These are phyloP conservation scores for Phoxinus dragarum DNA, from an alignment of 2,797 vertebrate genomes.

Conservation along the genomic window DNA sequence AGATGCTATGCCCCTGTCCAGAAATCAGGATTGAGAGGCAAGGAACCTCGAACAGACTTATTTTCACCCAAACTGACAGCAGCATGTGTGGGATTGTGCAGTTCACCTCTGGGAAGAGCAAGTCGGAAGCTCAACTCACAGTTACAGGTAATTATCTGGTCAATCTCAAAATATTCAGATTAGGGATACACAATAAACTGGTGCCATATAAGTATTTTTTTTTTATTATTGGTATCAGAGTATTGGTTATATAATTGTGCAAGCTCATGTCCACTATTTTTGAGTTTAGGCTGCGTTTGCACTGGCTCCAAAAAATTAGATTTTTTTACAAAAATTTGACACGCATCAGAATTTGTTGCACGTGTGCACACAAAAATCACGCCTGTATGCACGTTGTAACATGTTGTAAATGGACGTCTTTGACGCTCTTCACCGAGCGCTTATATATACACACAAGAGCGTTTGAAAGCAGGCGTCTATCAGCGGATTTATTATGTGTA, in stretches of 20 bases:
- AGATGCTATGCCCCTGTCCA: constrained; percentile 76
- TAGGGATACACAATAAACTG: too few relatives aligned
- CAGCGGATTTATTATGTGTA: too few relatives aligned
- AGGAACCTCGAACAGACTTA: constrained; percentile 85
- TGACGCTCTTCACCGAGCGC: too few relatives aligned
- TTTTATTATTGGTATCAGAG: background rate
- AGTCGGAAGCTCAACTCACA: constrained; percentile 84
- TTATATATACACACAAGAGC: too few relatives aligned
- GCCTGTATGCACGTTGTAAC: too few relatives aligned
- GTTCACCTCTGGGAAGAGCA: constrained; percentile 93
- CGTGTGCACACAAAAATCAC: too few relatives aligned
- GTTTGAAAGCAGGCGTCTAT: too few relatives aligned
- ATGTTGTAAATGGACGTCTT: too few relatives aligned
- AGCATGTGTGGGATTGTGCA: constrained; percentile 89
- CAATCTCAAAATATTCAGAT: background rate
- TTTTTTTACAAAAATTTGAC: background rate
- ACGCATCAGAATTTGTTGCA: background rate
- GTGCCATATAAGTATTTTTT: background rate
- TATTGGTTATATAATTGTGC: background rate
- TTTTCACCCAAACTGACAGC: constrained; percentile 83
- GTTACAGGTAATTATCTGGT: constrained; percentile 85
- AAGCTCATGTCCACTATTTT: background rate
- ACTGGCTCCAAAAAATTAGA: background rate
- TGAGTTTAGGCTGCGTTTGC: background rate
- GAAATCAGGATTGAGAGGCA: constrained; percentile 83